Conservation (phyloP, 2,113 vertebrate species). For the Panthera leo region DNA sequence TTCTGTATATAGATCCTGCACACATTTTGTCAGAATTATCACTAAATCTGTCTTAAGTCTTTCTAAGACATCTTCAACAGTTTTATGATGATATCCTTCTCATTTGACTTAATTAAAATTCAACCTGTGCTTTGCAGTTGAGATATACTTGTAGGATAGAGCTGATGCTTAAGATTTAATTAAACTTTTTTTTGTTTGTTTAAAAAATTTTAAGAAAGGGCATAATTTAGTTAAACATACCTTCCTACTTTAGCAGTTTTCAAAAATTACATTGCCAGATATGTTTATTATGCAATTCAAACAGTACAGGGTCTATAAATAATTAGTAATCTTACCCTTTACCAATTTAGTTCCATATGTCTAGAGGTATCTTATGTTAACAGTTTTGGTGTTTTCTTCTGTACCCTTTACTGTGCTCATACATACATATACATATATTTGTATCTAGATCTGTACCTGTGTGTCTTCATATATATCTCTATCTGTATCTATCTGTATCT, state of each 20-base stretch:
- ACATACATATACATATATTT: background rate
- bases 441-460: background rate
- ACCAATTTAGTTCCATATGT: background rate
- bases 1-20: background rate
- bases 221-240: background rate
- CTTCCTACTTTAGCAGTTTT: background rate
- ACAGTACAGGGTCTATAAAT: background rate
- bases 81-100: background rate
- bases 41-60: background rate
- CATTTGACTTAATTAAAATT: conserved; percentile 39
- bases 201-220: background rate
- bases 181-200: conserved; percentile 16
- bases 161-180: conserved; percentile 48
- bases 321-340: background rate
- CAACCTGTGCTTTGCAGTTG: background rate
- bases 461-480: background rate
- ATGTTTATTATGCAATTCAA: background rate
- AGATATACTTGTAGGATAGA: background rate
- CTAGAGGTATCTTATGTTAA: background rate
- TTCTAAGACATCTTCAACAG: background rate
- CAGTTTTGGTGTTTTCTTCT: background rate
- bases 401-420: background rate
- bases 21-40: background rate
- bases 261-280: background rate
- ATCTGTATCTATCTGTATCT: background rate